Base-by-base conservation (phyloP, 1,140 invertebrate species). In the Cyphomyrmex costatus region DNA sequence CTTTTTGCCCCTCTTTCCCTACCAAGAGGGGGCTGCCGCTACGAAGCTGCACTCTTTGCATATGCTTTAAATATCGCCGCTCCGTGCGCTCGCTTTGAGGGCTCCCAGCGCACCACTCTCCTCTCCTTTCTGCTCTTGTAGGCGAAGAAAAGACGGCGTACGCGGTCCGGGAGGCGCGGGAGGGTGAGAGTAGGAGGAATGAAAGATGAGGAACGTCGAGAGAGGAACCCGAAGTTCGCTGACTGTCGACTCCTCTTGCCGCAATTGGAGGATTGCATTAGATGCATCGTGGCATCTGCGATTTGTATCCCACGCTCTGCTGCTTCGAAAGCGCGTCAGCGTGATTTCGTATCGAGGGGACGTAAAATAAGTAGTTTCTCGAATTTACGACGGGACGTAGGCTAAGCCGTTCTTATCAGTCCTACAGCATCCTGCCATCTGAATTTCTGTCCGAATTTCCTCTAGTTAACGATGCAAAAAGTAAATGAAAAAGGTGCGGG, bases 11-110 rank as follows among this genome's bases (percentile, higher is more conserved):
- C 86, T 85, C 79, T 86, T 63, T 56, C 71, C 73, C 80, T 90
- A 76, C 86, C 66, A 16, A 46, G 30, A 21, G 33, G 70, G 42
- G 58, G 61, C 77, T 85, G 83, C 86, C 80, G 70, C 86, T 85
- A 80, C 79, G 78, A 65, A 87, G 84, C 82, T 91, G 78, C 88
- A 92, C 92, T 94, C 92, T 92, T 93, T 94, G 92, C 93, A 94
- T 93, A 93, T 89, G 88, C 90, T 94, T 94, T 93, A 94, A 94
- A 94, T 94, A 94, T 93, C 90, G 89, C 89, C 91, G 92, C 85
- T 89, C 80, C 86, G 88, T 76, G 76, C 78, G 88, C 73, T 80
- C 68, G 58, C 80, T 90, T 89, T 91, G 71, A 90, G 74, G 63
- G 53, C 83, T 85, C 79, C 89, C 83, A 88, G 79, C 83, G 79